Evolutionary conservation across 2,797 vertebrate species (phyloP), one percentile per base, ranked within the genome.

Genomic region (Acipenser transmontanus): DNA sequence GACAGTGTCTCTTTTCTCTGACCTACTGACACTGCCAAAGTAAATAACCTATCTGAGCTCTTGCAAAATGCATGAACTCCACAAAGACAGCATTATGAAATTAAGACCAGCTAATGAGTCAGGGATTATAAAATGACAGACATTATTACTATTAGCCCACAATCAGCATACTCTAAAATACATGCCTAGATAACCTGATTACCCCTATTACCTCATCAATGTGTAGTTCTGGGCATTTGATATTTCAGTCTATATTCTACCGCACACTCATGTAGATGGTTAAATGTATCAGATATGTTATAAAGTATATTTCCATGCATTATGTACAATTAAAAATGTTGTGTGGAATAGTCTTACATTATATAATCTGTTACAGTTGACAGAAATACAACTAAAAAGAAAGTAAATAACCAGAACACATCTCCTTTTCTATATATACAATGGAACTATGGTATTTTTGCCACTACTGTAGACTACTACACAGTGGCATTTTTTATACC

Each of bases 1-100:
- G 73, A 79, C 85, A 77, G 77, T 83, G 77, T 82, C 75, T 74
- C 80, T 73, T 85, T 84, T 10, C 7, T 47, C 52, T 88, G 87
- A 86, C 81, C 77, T 70, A 48, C 73, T 63, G 81, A 77, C 80
- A 77, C 73, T 76, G 68, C 68, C 12, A 78, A 75, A 79, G 77
- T 85, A 78, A 89, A 81, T 88, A 84, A 86, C 78, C 69, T 79
- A 87, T 78, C 79, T 81, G 75, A 79, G 82, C 67, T 14, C 72
- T 68, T 51, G 70, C 74, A 69, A 83, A 83, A 87, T 80, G 79
- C 66, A 62, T 75, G 66, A 79, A 80, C 64, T 83, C 76, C 79
- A 84, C 74, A n/a, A 72, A 77, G 75, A 78, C 75, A 81, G 85
- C 77, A 66, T 81, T 84, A 77, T 78, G 82, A 63, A 74, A 49